Base-by-base conservation (phyloP, 2,888 invertebrate species). In the Ectemnius cavifrons region DNA sequence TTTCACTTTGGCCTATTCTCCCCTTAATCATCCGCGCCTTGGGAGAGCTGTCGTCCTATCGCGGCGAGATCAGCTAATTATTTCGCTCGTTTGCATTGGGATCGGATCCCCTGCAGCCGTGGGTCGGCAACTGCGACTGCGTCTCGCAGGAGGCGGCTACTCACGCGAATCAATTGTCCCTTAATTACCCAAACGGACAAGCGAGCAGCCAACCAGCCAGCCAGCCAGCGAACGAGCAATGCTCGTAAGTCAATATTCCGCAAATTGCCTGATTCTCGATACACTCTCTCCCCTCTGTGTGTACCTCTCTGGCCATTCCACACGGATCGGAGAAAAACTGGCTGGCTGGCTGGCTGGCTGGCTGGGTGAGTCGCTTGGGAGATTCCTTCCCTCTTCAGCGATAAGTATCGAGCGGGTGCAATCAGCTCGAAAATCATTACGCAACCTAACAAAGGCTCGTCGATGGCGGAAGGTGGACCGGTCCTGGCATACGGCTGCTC, bases 51-150 rank as follows among this genome's bases (percentile, higher is more conserved):
- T 37, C 37, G 37, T 77, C 79, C 79, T 89, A 90, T 89, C 89
- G 86, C 80, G 74, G 82, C 81, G 81, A 82, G 85, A 91, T 90
- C 90, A 87, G 90, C 89, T 91, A 91, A 91, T 90, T 91, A 90
- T 91, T 91, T 90, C 88, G 86, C 64, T 63, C 84, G 83, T 78
- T 78, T 62, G 14, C 47, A 37, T 37, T 14, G 62, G 45, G 46
- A 37, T 62, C 27, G 18, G 60, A 37, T 47, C 46, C 62, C 16
- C 14, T 4, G 14, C 18, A 47, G 37, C 46, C 28, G 8, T 23
- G 3, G 23, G 0, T 2, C 23, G 23, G 3, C 2, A 23, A 23
- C 45, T 46, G 49, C 14, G 16, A 0, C 4, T 6, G 28, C 45
- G 23, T 28, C 45, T 27, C n/a, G 4, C 8, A 14, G 37, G 37